These are phyloP conservation scores for Thripadectes ignobilis DNA, from an alignment of 2,797 vertebrate genomes.

Conservation along the genomic window DNA sequence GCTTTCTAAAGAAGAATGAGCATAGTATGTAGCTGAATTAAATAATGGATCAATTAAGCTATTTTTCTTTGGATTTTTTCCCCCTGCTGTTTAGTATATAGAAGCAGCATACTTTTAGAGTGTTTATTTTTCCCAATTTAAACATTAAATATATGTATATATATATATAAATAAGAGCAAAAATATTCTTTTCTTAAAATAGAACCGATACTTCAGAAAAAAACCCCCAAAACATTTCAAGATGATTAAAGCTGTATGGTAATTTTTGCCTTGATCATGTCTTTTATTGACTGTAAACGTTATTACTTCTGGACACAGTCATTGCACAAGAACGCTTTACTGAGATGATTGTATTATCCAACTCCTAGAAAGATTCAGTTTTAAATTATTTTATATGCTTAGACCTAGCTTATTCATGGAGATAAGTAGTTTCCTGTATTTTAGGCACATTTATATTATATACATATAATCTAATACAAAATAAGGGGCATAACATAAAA, in stretches of 20 bases:
- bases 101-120: neutral
- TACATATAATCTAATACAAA: neutral
- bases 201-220: neutral
- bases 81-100: neutral
- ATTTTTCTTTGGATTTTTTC: neutral
- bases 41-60: conserved; percentile 4
- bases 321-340: neutral
- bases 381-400: neutral
- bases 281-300: neutral
- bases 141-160: neutral
- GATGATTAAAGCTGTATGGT: neutral
- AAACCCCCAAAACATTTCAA: neutral
- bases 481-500: neutral
- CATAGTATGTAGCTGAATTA: neutral
- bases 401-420: neutral
- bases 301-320: neutral
- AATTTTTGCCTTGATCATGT: neutral
- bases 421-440: neutral
- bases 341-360: neutral
- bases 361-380: neutral
- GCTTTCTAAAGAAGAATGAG: neutral
- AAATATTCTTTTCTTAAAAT: neutral
- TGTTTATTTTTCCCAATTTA: neutral
- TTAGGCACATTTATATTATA: neutral
- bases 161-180: neutral